Percentiles rank a stretch among this genome's conserved stretches.
Evolutionary conservation across 2,113 vertebrate species (phyloP).

Genomic region (Takifugu bimaculatus): DNA sequence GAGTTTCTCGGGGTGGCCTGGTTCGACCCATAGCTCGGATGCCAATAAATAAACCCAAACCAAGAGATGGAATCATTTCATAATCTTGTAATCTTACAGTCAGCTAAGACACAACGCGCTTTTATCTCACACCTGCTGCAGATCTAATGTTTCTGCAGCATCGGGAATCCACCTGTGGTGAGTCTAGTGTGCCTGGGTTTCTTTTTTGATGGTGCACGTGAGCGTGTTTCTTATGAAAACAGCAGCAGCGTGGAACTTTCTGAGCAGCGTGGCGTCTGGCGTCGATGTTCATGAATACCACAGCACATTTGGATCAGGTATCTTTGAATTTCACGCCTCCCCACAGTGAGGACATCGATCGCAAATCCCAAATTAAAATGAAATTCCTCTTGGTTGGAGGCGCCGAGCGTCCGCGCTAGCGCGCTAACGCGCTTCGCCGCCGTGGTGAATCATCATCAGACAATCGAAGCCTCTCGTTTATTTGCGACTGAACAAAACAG

Average conservation of each 20-base stretch:
- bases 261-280: conserved; percentile 33
- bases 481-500: conserved; percentile 28
- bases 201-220: no score
- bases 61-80: no score
- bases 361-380: conserved; percentile 47
- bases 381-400: conserved; percentile 34
- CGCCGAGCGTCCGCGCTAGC: conserved; percentile 34
- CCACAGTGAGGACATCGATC: conserved; percentile 43
- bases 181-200: no score
- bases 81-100: conserved; percentile 20
- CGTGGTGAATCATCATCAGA: conserved; percentile 41
- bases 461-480: conserved; percentile 31
- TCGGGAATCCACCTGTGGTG: no score
- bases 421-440: conserved; percentile 39
- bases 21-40: no score
- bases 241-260: conserved; percentile 27
- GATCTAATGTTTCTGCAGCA: no score
- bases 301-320: conserved; percentile 34
- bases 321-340: conserved; percentile 41
- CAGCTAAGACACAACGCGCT: no score
- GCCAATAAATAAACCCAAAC: no score
- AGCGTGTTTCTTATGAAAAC: conserved; percentile 23
- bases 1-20: no score
- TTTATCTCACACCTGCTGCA: no score
- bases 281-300: conserved; percentile 48